Evolutionary conservation across 2,113 vertebrate genomes (phyloP).

Genomic region (Neoarius graeffei): DNA sequence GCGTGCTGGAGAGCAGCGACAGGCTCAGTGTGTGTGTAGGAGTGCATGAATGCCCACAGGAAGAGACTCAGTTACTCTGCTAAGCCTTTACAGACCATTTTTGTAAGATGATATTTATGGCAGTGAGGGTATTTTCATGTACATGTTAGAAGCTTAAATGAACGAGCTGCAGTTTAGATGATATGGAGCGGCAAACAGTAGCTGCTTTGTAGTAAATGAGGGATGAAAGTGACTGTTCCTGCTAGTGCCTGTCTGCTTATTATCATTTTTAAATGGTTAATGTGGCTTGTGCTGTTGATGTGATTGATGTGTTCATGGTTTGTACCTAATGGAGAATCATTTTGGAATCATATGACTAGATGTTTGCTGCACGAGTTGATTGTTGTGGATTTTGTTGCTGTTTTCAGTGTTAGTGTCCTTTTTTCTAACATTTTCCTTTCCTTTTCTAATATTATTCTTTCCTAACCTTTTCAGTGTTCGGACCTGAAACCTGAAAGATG

Average conservation of each 20-base stretch:
- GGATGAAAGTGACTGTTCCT: slow-evolving; percentile 39
- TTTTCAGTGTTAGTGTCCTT: neutral
- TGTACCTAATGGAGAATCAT: neutral
- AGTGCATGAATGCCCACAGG: slow-evolving; percentile 32
- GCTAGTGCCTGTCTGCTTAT: slow-evolving; percentile 16
- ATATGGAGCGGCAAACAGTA: slow-evolving; percentile 27
- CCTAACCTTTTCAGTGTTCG: too few species aligned
- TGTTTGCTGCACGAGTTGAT: neutral
- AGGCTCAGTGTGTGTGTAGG: slow-evolving; percentile 40
- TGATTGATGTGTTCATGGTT: neutral
- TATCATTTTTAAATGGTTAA: slow-evolving; percentile 36
- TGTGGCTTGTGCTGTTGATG: slow-evolving; percentile 11
- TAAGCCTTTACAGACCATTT: slow-evolving; percentile 36
- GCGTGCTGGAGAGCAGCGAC: slow-evolving; percentile 50
- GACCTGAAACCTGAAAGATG: neutral
- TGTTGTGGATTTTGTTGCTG: neutral
- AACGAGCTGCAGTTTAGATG: slow-evolving; percentile 29
- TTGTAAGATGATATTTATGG: slow-evolving; percentile 48
- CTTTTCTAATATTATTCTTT: too few species aligned
- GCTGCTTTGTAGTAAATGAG: slow-evolving; percentile 33
- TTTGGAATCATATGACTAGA: neutral
- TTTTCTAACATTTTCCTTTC: too few species aligned
- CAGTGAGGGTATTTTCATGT: slow-evolving; percentile 37
- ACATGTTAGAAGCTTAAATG: slow-evolving; percentile 34
- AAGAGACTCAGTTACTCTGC: slow-evolving; percentile 37